These are phyloP conservation scores for Mechanitis messenoides DNA, from an alignment of 2,888 invertebrate genomes.

Conservation along the genomic window DNA sequence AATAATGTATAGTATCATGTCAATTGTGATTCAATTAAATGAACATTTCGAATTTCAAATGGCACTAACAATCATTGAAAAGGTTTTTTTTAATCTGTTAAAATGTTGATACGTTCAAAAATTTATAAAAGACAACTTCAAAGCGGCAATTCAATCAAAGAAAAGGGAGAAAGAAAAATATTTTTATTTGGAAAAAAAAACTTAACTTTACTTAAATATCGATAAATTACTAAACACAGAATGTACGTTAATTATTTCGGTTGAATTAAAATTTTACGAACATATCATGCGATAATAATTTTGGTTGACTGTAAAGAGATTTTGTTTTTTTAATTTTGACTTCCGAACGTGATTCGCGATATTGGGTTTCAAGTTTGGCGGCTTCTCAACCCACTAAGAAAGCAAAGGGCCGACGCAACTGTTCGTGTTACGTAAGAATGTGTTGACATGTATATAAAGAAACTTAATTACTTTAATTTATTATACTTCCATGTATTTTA, in stretches of 20 bases:
- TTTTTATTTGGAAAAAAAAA: no score
- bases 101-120: background rate
- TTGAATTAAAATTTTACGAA: constrained; percentile 12
- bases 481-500: constrained; percentile 10
- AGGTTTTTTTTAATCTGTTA: background rate
- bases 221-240: constrained; percentile 3
- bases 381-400: constrained; percentile 29
- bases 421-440: constrained; percentile 27
- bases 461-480: constrained; percentile 27
- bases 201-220: background rate
- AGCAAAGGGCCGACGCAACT: constrained; percentile 29
- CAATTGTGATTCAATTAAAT: constrained; percentile 17
- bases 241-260: constrained; percentile 14
- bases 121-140: background rate
- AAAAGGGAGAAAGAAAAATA: no score
- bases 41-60: constrained; percentile 12
- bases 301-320: constrained; percentile 26
- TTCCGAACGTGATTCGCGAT: constrained; percentile 29
- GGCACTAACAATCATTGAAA: background rate
- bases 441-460: constrained; percentile 30
- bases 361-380: constrained; percentile 29
- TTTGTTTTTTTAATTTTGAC: constrained; percentile 26
- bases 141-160: background rate
- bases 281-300: constrained; percentile 25
- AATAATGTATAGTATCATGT: constrained; percentile 8